Conservation (phyloP, 2,113 vertebrate genomes). For the Abramis brama region DNA sequence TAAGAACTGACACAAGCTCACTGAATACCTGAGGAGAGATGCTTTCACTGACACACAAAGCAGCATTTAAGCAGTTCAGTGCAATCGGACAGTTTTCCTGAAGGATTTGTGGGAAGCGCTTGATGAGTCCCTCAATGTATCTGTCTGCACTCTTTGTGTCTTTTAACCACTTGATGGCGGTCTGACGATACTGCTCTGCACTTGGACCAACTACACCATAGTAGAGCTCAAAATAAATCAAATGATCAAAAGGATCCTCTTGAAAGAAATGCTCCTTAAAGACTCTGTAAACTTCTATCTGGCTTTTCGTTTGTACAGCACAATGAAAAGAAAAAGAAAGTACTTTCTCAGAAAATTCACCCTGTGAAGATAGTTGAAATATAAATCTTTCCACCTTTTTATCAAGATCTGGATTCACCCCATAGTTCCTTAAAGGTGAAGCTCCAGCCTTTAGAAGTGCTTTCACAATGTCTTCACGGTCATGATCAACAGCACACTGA, state of each 20-base stretch:
- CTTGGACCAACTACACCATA: slow-evolving; percentile 12
- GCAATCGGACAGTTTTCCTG: accelerated
- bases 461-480: too few relatives aligned
- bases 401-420: too few relatives aligned
- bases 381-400: too few relatives aligned
- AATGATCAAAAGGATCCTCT: slow-evolving; percentile 42
- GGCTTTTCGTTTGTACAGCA: accelerated
- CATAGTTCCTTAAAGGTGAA: too few relatives aligned
- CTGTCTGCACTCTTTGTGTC: slow-evolving; percentile 41
- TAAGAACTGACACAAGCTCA: slow-evolving; percentile 39
- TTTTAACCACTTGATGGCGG: slow-evolving; percentile 60
- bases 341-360: too few relatives aligned
- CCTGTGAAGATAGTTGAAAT: too few relatives aligned
- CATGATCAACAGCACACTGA: too few relatives aligned
- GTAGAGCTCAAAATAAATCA: slow-evolving; percentile 54
- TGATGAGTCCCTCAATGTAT: slow-evolving; percentile 44
- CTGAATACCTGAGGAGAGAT: slow-evolving; percentile 48
- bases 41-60: slow-evolving; percentile 54
- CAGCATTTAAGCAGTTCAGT: slow-evolving; percentile 9
- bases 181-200: too few relatives aligned
- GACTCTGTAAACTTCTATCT: slow-evolving; percentile 35
- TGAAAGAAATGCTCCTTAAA: slow-evolving; percentile 52
- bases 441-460: too few relatives aligned
- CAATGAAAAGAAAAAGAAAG: too few relatives aligned
- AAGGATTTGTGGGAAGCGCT: slow-evolving; percentile 53